These are phyloP conservation scores for Hoplodrina blanda DNA, from an alignment of 2,888 invertebrate species.

Conservation along the genomic window DNA sequence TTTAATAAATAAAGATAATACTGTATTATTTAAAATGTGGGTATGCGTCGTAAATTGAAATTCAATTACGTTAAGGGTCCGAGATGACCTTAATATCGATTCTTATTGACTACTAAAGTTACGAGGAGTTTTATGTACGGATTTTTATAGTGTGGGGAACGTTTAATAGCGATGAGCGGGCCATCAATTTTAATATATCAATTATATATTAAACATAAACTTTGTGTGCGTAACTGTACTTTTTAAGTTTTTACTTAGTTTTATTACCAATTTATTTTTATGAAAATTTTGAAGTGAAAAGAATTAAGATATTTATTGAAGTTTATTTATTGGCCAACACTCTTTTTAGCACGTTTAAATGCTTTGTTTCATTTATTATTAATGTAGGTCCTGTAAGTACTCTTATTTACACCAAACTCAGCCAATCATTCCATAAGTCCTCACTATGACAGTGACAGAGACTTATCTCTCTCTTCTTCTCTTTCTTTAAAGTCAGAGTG, in stretches of 20 bases:
- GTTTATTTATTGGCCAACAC: no score
- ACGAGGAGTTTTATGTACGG: constrained; percentile 60
- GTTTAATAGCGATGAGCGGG: constrained; percentile 52
- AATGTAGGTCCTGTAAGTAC: no score
- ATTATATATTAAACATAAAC: constrained; percentile 46
- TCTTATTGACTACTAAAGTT: constrained; percentile 68
- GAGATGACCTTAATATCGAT: constrained; percentile 66
- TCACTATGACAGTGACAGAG: no score
- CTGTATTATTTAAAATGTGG: constrained; percentile 58
- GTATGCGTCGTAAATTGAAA: constrained; percentile 70
- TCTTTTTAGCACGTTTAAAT: no score
- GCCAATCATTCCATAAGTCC: no score
- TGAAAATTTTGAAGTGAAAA: background rate
- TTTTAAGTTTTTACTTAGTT: constrained; percentile 9
- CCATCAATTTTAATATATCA: constrained; percentile 61
- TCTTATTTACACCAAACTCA: no score
- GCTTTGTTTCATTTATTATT: no score
- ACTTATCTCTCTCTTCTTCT: no score
- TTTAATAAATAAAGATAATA: constrained; percentile 26
- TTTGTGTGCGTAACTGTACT: constrained; percentile 39
- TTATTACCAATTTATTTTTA: background rate
- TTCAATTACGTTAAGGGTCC: constrained; percentile 73
- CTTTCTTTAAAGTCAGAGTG: no score
- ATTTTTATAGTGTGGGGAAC: constrained; percentile 61
- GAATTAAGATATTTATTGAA: no score